Conservation (phyloP, 2,113 vertebrate genomes). For the Cyanistes caeruleus region DNA sequence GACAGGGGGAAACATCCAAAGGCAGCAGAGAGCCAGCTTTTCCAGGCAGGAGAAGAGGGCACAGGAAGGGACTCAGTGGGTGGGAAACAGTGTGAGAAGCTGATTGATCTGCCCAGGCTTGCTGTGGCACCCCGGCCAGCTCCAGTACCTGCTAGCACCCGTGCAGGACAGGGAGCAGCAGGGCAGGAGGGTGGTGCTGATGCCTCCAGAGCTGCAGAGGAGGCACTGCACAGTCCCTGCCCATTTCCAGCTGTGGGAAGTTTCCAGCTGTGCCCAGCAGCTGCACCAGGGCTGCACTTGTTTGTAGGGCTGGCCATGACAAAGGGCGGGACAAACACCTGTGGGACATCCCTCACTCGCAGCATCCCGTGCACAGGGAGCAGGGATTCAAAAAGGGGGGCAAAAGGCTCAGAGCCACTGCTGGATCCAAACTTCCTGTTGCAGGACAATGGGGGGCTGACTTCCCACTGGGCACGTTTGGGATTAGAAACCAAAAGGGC, state of each 20-base stretch:
- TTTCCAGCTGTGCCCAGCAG: not conserved
- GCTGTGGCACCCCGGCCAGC: accelerated
- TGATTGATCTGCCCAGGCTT: not conserved
- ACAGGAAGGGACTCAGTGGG: not conserved
- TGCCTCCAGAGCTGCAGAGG: not conserved
- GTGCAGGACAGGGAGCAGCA: not conserved
- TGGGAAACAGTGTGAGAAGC: not conserved
- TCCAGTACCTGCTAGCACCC: accelerated
- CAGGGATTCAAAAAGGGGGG: not conserved
- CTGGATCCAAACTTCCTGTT: not conserved
- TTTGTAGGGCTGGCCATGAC: accelerated
- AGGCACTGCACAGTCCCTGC: not conserved
- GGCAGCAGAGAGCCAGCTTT: not conserved
- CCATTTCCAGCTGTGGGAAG: not conserved
- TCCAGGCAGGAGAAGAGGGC: not conserved
- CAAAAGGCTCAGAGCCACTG: not conserved
- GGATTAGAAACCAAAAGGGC: not conserved
- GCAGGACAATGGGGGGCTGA: not conserved
- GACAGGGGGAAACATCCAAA: not conserved
- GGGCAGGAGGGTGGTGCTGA: not conserved
- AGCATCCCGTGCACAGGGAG: not conserved
- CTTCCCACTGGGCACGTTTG: too few relatives aligned
- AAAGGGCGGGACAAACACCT: not conserved
- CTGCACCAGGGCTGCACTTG: too few relatives aligned
- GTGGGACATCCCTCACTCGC: not conserved